Evolutionary conservation across 2,113 vertebrate genomes (phyloP), one percentile per base, ranked within the genome.

Genomic region (Cyprinodon tularosa): DNA sequence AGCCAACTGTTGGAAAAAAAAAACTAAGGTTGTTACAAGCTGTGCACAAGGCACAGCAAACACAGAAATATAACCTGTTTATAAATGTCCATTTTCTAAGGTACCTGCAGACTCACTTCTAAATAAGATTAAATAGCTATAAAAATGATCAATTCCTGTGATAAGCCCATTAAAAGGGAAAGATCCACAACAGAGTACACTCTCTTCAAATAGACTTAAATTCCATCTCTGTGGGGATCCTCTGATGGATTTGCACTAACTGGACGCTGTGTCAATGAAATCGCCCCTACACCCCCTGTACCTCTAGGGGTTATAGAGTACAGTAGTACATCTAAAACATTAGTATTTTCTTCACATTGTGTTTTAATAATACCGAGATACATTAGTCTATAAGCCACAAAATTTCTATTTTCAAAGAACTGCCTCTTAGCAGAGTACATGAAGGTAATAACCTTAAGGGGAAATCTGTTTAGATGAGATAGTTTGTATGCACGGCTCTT

Each of bases 351-450:
- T 44, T 38, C 9, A 0, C 44, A 59, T 70, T 72, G 71, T 78
- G 60, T 2, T 72, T 79, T 40, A 72, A 77, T 62, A 68, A 77
- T 66, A 66, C 59, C 67, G 10, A 62, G 3, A 10, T 14, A 42
- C 57, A 64, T 47, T 62, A 62, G 72, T 66, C 39, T 80, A 74
- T 69, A n/a, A 74, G 67, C 71, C 53, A 66, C 68, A 77, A 80
- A 86, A 78, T 76, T 81, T 50, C 69, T 82, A 70, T 66, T 76
- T 69, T 82, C 59, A 68, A 71, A n/a, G 5, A 76, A 66, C 44
- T 78, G 68, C 22, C 67, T 84, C 73, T 80, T 84, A 77, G 70
- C 62, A 65, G 67, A 44, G 10, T 72, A 20, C 61, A 40, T 67
- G 65, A 83, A 72, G 70, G 73, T 77, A 81, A 83, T 76, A 77